Evolutionary conservation across 2,797 vertebrate species (phyloP).

Genomic region (Anableps anableps): DNA sequence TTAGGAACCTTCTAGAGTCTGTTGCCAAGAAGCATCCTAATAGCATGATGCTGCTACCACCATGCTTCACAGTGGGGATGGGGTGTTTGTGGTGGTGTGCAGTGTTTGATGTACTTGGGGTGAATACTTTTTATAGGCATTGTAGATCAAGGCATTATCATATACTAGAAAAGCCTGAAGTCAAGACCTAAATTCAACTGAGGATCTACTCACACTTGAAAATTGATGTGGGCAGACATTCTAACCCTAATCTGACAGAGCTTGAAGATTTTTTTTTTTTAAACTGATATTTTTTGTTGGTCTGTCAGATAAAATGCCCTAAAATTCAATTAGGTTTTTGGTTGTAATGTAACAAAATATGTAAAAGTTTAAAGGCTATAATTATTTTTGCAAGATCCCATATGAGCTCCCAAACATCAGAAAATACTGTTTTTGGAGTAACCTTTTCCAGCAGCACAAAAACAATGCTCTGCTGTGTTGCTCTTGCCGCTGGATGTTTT

Average conservation of each 20-base stretch:
- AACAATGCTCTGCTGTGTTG: slow-evolving; percentile 47
- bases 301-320: neutral
- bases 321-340: neutral
- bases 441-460: slow-evolving; percentile 25
- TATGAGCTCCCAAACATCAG: slow-evolving; percentile 24
- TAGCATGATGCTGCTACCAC: neutral
- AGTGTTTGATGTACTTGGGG: neutral
- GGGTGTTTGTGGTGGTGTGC: neutral
- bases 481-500: slow-evolving; percentile 51
- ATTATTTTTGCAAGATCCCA: slow-evolving; percentile 44
- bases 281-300: too few relatives aligned
- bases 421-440: slow-evolving; percentile 10
- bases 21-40: neutral
- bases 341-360: slow-evolving; percentile 2
- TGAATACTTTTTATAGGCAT: neutral
- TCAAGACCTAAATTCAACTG: neutral
- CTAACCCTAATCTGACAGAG: too few relatives aligned
- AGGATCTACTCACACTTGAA: neutral
- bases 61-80: neutral
- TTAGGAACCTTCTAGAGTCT: neutral
- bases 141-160: neutral
- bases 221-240: neutral
- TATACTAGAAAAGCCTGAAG: neutral
- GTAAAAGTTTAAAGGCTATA: neutral
- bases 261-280: neutral